Evolutionary conservation across 2,797 vertebrate genomes (phyloP).

Genomic region (Ciconia nigra): DNA sequence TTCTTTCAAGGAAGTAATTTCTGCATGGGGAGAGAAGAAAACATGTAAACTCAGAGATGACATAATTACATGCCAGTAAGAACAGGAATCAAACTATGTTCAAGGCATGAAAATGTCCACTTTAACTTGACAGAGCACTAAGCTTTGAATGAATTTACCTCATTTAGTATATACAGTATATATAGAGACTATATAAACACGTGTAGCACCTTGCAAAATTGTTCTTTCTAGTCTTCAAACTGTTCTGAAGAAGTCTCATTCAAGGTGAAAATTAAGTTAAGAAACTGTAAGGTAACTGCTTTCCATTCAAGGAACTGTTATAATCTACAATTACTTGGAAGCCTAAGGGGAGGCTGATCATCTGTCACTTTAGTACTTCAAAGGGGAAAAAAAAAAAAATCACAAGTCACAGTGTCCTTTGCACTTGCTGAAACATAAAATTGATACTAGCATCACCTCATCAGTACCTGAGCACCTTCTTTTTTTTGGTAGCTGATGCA

Average conservation of each 20-base stretch:
- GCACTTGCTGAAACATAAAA: neutral
- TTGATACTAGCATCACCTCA: neutral
- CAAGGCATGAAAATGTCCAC: neutral
- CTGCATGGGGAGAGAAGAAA: neutral
- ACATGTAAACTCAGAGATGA: neutral
- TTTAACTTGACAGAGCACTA: neutral
- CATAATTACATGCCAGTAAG: neutral
- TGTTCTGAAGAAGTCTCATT: neutral
- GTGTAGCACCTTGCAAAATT: neutral
- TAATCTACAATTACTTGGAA: neutral
- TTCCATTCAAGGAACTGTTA: neutral
- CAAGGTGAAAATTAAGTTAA: constrained; percentile 10
- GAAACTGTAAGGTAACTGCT: neutral
- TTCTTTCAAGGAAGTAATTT: constrained; percentile 14
- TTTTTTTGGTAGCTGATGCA: neutral
- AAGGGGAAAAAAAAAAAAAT: neutral
- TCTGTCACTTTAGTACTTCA: neutral
- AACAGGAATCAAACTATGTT: neutral
- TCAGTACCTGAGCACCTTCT: neutral
- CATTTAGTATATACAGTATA: neutral
- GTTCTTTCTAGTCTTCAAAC: neutral
- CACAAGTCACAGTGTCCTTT: neutral
- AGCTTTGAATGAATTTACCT: neutral
- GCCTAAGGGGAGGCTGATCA: neutral
- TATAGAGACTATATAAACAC: neutral